A percentile compares a stretch with the other conserved stretches of the same genome.
phyloP scores from a whole-genome alignment of 2,113 vertebrate genomes.

The Actinemys pallida region DNA sequence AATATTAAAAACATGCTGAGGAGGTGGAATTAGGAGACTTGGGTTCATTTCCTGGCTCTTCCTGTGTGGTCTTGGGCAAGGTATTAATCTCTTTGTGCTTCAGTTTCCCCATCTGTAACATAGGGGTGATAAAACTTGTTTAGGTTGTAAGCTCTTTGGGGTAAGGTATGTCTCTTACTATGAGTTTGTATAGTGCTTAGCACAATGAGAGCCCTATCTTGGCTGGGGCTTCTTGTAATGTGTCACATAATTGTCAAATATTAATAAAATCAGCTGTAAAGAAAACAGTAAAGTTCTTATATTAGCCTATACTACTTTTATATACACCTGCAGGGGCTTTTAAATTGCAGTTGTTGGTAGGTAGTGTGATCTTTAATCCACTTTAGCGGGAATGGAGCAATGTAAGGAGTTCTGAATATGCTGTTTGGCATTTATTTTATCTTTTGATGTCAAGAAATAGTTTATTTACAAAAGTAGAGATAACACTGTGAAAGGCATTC shows the following conservation, averaged over 20 bases:
- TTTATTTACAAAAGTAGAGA: neutral
- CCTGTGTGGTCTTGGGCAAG: neutral
- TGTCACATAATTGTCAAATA: neutral
- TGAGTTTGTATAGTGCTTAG: fast-evolving
- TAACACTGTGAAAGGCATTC: neutral
- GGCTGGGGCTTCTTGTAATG: neutral
- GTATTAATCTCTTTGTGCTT: neutral
- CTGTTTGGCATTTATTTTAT: neutral
- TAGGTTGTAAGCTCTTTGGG: neutral
- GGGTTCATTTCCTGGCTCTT: neutral
- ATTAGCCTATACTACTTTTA: neutral
- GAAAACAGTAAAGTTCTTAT: neutral
- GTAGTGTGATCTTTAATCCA: neutral
- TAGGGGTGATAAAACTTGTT: neutral
- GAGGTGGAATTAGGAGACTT: neutral
- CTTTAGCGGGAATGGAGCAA: neutral
- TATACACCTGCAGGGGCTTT: neutral
- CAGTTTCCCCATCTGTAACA: neutral
- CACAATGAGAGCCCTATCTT: neutral
- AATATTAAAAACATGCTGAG: neutral
- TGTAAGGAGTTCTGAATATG: neutral
- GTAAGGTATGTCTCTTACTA: neutral
- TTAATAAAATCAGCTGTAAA: neutral
- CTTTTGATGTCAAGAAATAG: neutral
- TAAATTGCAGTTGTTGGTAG: neutral